Percentiles rank a stretch among this genome's conserved stretches.
Evolutionary conservation across 1,140 invertebrate genomes (phyloP).

Genomic region (Augochlora pura): DNA sequence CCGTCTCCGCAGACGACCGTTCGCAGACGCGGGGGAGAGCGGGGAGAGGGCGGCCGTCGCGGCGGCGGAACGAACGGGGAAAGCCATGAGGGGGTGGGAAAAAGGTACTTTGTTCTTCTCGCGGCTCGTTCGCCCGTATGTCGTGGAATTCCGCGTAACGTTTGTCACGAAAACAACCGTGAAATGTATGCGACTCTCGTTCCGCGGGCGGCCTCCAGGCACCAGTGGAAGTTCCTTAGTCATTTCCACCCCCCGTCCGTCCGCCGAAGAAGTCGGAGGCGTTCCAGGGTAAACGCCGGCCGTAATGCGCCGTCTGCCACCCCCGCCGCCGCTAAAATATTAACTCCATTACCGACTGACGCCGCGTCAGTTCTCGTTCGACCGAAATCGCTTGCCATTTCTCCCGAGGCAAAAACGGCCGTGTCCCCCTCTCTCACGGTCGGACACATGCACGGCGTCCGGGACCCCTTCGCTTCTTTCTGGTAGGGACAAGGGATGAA

Average conservation of each 20-base stretch:
- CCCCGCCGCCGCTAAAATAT: conserved; percentile 56
- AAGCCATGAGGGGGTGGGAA: conserved; percentile 5
- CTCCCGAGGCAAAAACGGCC: conserved; percentile 35
- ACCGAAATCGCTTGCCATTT: conserved; percentile 59
- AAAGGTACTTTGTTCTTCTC: conserved; percentile 61
- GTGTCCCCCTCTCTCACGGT: too few species aligned
- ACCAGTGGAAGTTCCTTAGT: conserved; percentile 49
- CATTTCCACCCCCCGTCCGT: conserved; percentile 44
- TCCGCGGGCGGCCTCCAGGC: conserved; percentile 25
- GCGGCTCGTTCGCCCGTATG: conserved; percentile 54
- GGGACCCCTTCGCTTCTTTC: background rate
- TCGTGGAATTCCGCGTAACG: conserved; percentile 60
- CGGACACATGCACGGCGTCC: background rate
- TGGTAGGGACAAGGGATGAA: too few species aligned
- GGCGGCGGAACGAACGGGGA: background rate
- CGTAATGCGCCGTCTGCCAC: conserved; percentile 21
- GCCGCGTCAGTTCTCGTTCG: conserved; percentile 52
- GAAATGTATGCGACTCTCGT: conserved; percentile 62
- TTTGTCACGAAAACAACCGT: conserved; percentile 67
- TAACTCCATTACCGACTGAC: conserved; percentile 63
- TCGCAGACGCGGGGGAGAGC: too few species aligned
- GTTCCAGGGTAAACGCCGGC: conserved; percentile 31
- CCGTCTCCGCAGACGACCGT: too few species aligned
- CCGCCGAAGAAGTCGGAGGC: background rate
- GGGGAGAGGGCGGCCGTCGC: too few species aligned